A percentile compares a stretch with the other conserved stretches of the same genome.
phyloP scores from a whole-genome alignment of 2,797 vertebrate species.

The Aphelocoma californica region DNA sequence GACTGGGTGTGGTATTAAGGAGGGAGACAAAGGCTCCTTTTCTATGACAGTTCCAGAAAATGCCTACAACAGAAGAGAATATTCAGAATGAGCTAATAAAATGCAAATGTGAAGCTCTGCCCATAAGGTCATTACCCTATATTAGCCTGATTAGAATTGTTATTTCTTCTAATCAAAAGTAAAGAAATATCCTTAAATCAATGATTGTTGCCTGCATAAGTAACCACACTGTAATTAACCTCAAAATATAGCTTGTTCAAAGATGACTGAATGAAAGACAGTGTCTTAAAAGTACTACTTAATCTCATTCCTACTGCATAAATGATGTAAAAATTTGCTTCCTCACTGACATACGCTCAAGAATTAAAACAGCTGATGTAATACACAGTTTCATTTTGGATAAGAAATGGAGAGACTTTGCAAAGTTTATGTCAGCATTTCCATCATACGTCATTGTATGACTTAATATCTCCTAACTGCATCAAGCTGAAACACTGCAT shows the following conservation, averaged over 20 bases:
- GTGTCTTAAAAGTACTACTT: slow-evolving; percentile 46
- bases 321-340: slow-evolving; percentile 26
- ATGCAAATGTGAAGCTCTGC: slow-evolving; percentile 28
- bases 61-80: slow-evolving; percentile 78
- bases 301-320: slow-evolving; percentile 8
- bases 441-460: slow-evolving; percentile 19
- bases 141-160: slow-evolving; percentile 45
- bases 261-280: slow-evolving; percentile 53
- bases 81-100: slow-evolving; percentile 43
- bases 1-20: slow-evolving; percentile 79
- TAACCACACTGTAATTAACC: slow-evolving; percentile 56
- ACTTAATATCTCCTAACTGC: slow-evolving; percentile 38
- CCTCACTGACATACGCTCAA: neutral
- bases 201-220: slow-evolving; percentile 44
- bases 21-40: slow-evolving; percentile 86
- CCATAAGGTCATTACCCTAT: slow-evolving; percentile 47
- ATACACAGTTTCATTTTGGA: neutral
- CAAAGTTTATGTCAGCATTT: slow-evolving; percentile 18
- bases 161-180: slow-evolving; percentile 67
- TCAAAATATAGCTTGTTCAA: slow-evolving; percentile 52
- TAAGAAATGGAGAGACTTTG: neutral
- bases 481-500: slow-evolving; percentile 12
- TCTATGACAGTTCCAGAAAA: slow-evolving; percentile 97
- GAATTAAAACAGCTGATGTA: slow-evolving; percentile 32
- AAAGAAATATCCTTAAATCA: slow-evolving; percentile 60